These are phyloP conservation scores for Cacoxenus indagator DNA, from an alignment of 2,888 invertebrate species.

Conservation along the genomic window DNA sequence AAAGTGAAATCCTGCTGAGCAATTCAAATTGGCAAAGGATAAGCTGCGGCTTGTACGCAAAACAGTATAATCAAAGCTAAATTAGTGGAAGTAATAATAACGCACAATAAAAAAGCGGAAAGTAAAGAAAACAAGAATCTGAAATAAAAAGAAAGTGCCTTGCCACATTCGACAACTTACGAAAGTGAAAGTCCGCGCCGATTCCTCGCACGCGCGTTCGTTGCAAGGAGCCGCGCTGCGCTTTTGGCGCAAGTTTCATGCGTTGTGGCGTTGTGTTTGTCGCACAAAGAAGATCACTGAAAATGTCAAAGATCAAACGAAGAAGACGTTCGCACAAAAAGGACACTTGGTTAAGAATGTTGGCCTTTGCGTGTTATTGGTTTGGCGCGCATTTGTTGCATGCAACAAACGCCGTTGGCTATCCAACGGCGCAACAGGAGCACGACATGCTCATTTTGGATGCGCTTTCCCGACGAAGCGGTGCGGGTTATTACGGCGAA, in stretches of 20 bases:
- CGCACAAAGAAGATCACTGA: neutral
- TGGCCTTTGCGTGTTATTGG: conserved; percentile 12
- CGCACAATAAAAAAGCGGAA: neutral
- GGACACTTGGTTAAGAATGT: conserved; percentile 55
- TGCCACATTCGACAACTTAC: conserved; percentile 12
- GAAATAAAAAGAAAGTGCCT: conserved; percentile 50
- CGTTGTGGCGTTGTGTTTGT: neutral
- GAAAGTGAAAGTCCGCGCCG: conserved; percentile 59
- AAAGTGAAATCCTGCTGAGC: conserved; percentile 57
- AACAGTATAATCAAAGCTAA: neutral
- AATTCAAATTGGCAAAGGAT: neutral
- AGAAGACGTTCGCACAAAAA: conserved; percentile 47
- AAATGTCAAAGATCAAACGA: conserved; percentile 36
- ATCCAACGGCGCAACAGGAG: conserved; percentile 75
- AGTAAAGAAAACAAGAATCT: neutral
- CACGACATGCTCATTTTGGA: conserved; percentile 82
- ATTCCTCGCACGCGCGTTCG: conserved; percentile 4
- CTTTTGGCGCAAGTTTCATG: neutral
- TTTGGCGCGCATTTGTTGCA: conserved; percentile 22
- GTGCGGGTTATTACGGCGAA: conserved; percentile 72
- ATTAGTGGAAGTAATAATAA: neutral
- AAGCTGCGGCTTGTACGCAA: neutral
- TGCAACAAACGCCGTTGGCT: conserved; percentile 38
- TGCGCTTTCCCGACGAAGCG: conserved; percentile 77
- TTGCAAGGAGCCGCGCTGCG: conserved; percentile 4